These are phyloP conservation scores for Hippoglossus stenolepis DNA, from an alignment of 2,113 vertebrate species.

Conservation along the genomic window DNA sequence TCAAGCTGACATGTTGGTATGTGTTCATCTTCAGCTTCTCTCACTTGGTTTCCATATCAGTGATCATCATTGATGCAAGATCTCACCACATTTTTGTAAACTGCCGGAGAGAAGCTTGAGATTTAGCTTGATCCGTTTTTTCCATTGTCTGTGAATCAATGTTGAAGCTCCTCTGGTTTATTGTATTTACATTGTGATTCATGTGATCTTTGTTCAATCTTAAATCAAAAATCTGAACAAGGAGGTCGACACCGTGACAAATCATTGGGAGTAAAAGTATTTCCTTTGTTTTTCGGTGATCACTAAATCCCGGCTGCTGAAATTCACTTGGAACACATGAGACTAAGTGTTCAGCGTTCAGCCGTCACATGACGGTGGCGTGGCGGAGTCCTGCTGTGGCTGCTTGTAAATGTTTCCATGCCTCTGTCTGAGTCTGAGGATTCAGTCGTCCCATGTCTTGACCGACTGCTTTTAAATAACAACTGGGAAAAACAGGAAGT, in stretches of 20 bases:
- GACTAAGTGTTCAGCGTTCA: background rate
- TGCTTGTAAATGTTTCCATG: conserved; percentile 51
- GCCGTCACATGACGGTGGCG: conserved; percentile 37
- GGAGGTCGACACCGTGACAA: no score
- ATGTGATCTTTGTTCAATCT: conserved; percentile 3
- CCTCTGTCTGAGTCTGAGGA: conserved; percentile 5
- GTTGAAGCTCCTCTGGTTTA: background rate
- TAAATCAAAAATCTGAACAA: background rate
- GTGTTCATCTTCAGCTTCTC: no score
- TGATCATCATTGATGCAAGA: no score
- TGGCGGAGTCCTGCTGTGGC: background rate
- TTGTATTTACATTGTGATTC: background rate
- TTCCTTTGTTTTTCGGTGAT: background rate
- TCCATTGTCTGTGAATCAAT: background rate
- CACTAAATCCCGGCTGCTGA: no score
- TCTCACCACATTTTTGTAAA: background rate
- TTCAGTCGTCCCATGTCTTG: background rate
- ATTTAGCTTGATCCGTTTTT: background rate
- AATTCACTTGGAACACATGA: background rate
- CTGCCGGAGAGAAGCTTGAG: background rate
- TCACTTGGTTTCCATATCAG: background rate
- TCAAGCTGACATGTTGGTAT: no score
- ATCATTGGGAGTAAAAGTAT: no score
- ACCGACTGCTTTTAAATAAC: conserved; percentile 15
- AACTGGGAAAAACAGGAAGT: conserved; percentile 3